These are phyloP conservation scores for Myotis davidii DNA, from an alignment of 2,113 vertebrate genomes.

Conservation along the genomic window DNA sequence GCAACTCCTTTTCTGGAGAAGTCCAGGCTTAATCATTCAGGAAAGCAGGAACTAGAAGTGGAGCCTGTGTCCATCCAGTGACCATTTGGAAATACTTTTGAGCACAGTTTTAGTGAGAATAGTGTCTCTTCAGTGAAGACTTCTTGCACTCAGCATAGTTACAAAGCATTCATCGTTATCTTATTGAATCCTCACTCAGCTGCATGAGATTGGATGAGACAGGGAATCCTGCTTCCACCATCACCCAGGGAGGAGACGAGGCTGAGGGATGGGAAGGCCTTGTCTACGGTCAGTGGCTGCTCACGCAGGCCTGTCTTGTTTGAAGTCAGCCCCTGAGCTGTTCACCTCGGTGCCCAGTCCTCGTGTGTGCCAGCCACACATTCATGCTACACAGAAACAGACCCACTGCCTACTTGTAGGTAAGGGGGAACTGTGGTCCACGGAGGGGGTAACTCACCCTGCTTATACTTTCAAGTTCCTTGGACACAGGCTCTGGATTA, in stretches of 20 bases:
- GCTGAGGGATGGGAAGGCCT: not conserved
- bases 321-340: not conserved
- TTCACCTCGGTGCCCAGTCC: not conserved
- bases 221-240: accelerated
- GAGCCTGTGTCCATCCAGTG: not conserved
- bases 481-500: not conserved
- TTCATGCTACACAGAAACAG: accelerated
- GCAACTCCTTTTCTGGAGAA: not conserved
- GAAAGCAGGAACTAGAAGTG: not conserved
- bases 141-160: accelerated
- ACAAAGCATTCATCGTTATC: not conserved
- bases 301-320: not conserved
- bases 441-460: not conserved
- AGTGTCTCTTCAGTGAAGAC: not conserved
- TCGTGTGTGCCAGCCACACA: accelerated
- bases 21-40: not conserved
- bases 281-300: not conserved
- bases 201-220: accelerated
- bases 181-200: not conserved
- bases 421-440: too few relatives aligned
- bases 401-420: accelerated
- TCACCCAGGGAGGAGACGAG: not conserved
- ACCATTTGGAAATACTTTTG: not conserved
- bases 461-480: not conserved
- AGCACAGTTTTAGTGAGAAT: not conserved